Conservation (phyloP, 2,113 vertebrate genomes). For the Mustelus asterias region DNA sequence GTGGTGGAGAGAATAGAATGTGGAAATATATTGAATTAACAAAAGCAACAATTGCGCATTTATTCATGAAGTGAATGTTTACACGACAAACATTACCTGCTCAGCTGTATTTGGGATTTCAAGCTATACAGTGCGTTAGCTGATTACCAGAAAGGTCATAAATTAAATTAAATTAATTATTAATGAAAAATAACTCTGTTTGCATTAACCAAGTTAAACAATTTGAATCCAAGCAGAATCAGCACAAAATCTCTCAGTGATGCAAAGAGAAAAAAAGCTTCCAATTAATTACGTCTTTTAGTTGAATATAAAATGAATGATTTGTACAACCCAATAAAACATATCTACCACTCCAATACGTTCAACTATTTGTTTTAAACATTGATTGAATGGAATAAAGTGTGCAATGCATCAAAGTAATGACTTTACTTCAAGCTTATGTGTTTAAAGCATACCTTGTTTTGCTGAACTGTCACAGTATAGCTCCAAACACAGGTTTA, state of each 20-base stretch:
- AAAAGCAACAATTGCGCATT: too few relatives aligned
- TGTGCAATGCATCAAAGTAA: not conserved
- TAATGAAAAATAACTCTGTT: not conserved
- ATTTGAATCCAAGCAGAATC: not conserved
- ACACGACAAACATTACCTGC: not conserved
- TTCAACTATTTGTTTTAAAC: constrained; percentile 21
- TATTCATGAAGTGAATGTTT: not conserved
- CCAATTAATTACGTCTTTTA: constrained; percentile 1
- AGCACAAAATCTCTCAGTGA: not conserved
- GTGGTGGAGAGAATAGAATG: not conserved
- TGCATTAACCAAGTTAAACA: not conserved
- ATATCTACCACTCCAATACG: not conserved
- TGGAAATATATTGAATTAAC: not conserved
- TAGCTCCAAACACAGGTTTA: too few relatives aligned
- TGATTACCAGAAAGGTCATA: not conserved
- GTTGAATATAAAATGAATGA: constrained; percentile 18
- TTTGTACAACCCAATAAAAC: not conserved
- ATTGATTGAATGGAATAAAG: constrained; percentile 6
- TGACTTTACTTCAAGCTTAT: not conserved
- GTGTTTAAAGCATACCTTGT: not conserved
- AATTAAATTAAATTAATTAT: constrained; percentile 3
- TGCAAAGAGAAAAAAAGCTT: not conserved
- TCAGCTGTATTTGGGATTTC: not conserved
- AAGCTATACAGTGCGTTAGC: not conserved
- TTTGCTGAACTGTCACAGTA: not conserved